phyloP scores from a whole-genome alignment of 2,888 invertebrate species.

The Drosophila gaucha region DNA sequence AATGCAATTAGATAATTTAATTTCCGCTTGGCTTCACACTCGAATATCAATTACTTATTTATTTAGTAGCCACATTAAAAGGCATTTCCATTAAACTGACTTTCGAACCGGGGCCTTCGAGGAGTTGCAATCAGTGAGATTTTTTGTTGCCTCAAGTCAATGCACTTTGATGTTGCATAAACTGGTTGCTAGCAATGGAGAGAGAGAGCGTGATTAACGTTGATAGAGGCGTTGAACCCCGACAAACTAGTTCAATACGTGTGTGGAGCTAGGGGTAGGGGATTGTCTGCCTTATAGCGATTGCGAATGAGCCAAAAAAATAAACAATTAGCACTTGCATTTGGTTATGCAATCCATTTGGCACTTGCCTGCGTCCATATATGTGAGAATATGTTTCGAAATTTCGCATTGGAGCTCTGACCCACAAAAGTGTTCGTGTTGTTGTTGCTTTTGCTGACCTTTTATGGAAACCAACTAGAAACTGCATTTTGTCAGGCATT shows the following conservation, averaged over 20 bases:
- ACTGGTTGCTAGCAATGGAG: constrained; percentile 60
- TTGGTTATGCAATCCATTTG: constrained; percentile 51
- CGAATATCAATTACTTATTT: background rate
- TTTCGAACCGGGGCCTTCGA: constrained; percentile 12
- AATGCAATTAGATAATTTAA: constrained; percentile 17
- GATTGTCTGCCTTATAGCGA: constrained; percentile 7
- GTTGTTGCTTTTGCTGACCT: constrained; percentile 26
- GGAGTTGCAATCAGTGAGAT: background rate
- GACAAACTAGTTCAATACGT: constrained; percentile 51
- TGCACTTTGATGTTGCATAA: constrained; percentile 62
- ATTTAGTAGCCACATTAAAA: background rate
- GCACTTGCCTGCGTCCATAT: constrained; percentile 29
- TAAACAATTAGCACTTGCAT: constrained; percentile 27
- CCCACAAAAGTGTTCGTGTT: constrained; percentile 47
- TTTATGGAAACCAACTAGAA: constrained; percentile 34
- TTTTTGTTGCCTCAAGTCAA: constrained; percentile 54
- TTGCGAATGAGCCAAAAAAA: background rate
- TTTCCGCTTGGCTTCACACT: constrained; percentile 27
- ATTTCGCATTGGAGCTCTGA: constrained; percentile 27
- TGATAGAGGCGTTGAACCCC: constrained; percentile 39
- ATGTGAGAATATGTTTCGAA: constrained; percentile 69
- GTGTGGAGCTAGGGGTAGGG: too few species aligned
- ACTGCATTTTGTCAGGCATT: constrained; percentile 72
- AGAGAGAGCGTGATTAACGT: constrained; percentile 8
- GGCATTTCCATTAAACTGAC: constrained; percentile 1